These are phyloP conservation scores for Chelonus insularis DNA, from an alignment of 1,140 invertebrate genomes.

Conservation along the genomic window DNA sequence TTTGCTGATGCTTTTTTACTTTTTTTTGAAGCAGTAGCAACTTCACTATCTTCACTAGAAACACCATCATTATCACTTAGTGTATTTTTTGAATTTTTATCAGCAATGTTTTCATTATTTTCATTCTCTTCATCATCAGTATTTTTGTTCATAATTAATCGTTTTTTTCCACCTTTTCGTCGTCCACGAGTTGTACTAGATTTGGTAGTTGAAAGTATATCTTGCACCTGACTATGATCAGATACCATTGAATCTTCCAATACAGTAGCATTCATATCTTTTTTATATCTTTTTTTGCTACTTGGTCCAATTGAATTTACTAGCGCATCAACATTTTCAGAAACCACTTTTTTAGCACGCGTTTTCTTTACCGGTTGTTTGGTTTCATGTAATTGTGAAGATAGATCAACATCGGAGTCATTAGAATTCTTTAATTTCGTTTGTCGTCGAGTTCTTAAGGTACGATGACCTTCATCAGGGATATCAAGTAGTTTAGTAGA, in stretches of 20 bases:
- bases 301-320: not conserved
- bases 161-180: constrained; percentile 10
- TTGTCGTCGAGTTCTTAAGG: constrained; percentile 21
- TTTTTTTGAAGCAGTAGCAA: constrained; percentile 14
- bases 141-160: constrained; percentile 4
- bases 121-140: not conserved
- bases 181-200: not conserved
- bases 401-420: constrained; percentile 21
- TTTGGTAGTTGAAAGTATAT: not conserved
- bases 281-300: constrained; percentile 8
- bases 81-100: not conserved
- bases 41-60: constrained; percentile 23
- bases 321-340: not conserved
- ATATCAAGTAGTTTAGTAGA: not conserved
- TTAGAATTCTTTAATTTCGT: constrained; percentile 1
- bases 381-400: constrained; percentile 7
- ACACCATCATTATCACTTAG: not conserved
- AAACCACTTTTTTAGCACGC: constrained; percentile 6
- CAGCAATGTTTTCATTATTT: not conserved
- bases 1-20: not conserved
- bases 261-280: constrained; percentile 4
- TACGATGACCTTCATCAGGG: constrained; percentile 5
- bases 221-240: not conserved
- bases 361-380: not conserved
- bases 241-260: not conserved